phyloP scores from a whole-genome alignment of 2,113 vertebrate genomes.

The Nannospalax galili region DNA sequence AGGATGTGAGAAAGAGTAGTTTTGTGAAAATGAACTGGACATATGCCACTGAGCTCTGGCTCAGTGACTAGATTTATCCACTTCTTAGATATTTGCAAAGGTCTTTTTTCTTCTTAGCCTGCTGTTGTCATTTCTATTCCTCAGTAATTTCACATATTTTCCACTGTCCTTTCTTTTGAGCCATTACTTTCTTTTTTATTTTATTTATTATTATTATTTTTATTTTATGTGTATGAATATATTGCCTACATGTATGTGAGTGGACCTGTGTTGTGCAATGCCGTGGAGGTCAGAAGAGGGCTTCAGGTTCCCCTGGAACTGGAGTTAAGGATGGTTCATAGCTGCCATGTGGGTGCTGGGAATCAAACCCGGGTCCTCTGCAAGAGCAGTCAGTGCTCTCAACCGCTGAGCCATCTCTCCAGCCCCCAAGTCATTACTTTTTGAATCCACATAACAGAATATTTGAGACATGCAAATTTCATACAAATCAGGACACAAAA shows the following conservation, averaged over 20 bases:
- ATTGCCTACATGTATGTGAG: no score
- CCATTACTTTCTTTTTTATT: no score
- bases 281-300: no score
- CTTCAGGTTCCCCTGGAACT: no score
- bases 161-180: not conserved
- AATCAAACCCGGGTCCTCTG: no score
- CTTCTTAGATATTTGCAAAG: not conserved
- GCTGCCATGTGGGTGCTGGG: no score
- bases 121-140: not conserved
- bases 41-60: not conserved
- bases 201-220: no score
- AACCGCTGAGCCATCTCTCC: no score
- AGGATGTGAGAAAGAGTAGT: not conserved
- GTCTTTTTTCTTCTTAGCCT: not conserved
- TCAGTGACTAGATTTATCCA: not conserved
- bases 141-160: not conserved
- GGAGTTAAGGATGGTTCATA: no score
- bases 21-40: not conserved
- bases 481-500: not conserved
- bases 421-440: not conserved
- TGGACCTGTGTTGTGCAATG: no score
- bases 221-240: no score
- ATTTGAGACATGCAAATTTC: constrained; percentile 13
- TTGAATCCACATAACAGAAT: not conserved
- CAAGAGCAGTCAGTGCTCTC: no score